phyloP scores from a whole-genome alignment of 37 sponge, comb jelly and placozoan species.

The Theonella swinhoei region DNA sequence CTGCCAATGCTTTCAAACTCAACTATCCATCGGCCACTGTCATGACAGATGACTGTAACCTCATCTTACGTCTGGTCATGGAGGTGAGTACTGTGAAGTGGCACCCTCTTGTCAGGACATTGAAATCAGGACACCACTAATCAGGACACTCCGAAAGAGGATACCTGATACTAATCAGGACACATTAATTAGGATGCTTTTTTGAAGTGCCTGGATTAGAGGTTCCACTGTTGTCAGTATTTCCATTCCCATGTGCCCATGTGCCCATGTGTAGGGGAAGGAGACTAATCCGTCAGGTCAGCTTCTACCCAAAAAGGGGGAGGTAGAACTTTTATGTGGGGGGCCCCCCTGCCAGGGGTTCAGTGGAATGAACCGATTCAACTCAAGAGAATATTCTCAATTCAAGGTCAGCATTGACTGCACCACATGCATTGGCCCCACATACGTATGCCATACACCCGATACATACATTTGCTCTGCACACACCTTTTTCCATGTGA shows the following conservation, averaged over 20 bases:
- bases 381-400: conserved; percentile 88
- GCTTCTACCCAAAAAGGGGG: conserved; percentile 80
- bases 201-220: no score
- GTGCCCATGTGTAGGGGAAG: conserved; percentile 45
- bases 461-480: no score
- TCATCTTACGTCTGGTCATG: conserved; percentile 78
- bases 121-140: no score
- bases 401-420: conserved; percentile 72
- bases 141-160: neutral
- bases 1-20: conserved; percentile 82
- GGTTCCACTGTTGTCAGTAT: neutral
- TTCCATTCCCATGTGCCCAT: neutral
- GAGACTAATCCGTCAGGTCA: conserved; percentile 67
- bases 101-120: no score
- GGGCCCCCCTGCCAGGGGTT: conserved; percentile 97
- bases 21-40: conserved; percentile 82
- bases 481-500: no score
- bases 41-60: conserved; percentile 94
- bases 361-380: conserved; percentile 96
- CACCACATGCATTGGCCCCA: no score
- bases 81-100: conserved; percentile 51
- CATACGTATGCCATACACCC: no score
- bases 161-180: neutral
- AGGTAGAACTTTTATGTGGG: conserved; percentile 92
- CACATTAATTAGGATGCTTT: neutral